Evolutionary conservation across 2,888 invertebrate genomes (phyloP), one percentile per base, ranked within the genome.

Genomic region (Sesia bembeciformis): DNA sequence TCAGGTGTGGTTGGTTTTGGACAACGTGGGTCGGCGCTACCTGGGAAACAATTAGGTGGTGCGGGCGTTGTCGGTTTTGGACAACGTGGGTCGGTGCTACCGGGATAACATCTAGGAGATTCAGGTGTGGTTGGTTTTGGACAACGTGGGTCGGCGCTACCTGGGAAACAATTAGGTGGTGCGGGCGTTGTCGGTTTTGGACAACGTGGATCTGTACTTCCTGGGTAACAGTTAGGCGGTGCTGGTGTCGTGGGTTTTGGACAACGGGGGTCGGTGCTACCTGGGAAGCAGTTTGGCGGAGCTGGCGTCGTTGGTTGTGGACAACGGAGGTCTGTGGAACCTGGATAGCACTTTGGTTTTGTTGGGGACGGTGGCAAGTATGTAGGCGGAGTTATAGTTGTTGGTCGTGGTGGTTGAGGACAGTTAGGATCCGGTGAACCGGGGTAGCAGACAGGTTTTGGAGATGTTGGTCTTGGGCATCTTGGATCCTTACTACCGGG

Each of bases 21-120:
- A 49, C 84, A 84, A 3, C 68, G 65, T 0, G 79, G 78, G 61
- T 87, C 69, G 4, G 68, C 60, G 4, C 78, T 74, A 0, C 81
- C 82, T 0, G 79, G 73, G 53, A 65, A 63, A 8, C 57, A 57
- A 63, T 8, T 41, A 23, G 23, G 23, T 53, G 55, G n/a, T 38
- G 52, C 40, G 6, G 57, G 51, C 1, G 61, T 59, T 52, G 59
- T 69, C 56, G 58, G 72, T 62, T n/a, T 74, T 66, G 40, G 8
- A 4, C 40, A 56, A 57, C 6, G 57, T 58, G 0, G 74, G 69
- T 67, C 67, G 0, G 46, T 49, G 4, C 64, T 66, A 4, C 80
- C 78, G 0, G 76, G 77, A 52, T 59, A 65, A 58, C 73, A 78
- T 6, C 54, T 51, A 3, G 61, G 61, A 39, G 49, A 50, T 53